Conservation (phyloP, 2,797 vertebrate genomes). For the Karalla daura region DNA sequence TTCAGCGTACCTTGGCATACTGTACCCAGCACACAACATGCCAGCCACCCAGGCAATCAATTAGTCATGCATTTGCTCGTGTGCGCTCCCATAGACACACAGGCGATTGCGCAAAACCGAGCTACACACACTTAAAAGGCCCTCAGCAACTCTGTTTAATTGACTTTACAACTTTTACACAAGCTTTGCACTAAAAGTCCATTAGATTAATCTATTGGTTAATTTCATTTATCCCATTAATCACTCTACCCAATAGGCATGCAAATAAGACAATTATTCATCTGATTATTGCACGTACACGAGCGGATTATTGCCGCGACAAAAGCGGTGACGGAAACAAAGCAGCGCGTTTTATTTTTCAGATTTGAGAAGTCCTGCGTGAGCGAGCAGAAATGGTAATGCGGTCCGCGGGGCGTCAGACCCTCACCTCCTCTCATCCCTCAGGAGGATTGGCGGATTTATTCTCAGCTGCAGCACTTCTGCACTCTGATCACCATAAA, state of each 20-base stretch:
- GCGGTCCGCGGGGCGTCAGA: conserved; percentile 41
- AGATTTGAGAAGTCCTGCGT: conserved; percentile 31
- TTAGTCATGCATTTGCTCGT: conserved; percentile 24
- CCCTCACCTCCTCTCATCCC: conserved; percentile 47
- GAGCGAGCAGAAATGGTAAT: conserved; percentile 48
- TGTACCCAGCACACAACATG: conserved; percentile 16
- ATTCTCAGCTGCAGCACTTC: conserved; percentile 46
- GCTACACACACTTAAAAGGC: conserved; percentile 27
- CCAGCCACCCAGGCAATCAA: conserved; percentile 29
- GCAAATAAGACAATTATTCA: conserved; percentile 50
- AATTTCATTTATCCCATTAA: conserved; percentile 60
- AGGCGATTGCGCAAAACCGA: conserved; percentile 11
- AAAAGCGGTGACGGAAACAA: conserved; percentile 41
- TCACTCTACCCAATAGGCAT: conserved; percentile 48
- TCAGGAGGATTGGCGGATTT: conserved; percentile 50
- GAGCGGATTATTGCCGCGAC: conserved; percentile 2
- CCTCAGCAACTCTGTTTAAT: conserved; percentile 46
- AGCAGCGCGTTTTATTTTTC: conserved; percentile 33
- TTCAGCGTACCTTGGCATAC: conserved; percentile 28
- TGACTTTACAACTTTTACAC: conserved; percentile 66
- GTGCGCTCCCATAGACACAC: neutral
- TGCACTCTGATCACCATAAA: conserved; percentile 59
- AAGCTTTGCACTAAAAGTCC: conserved; percentile 60
- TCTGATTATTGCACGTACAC: conserved; percentile 33
- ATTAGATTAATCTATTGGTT: conserved; percentile 54